Evolutionary conservation across 1,140 invertebrate species (phyloP), one percentile per base, ranked within the genome.

Genomic region (Drosophila pruinosa): DNA sequence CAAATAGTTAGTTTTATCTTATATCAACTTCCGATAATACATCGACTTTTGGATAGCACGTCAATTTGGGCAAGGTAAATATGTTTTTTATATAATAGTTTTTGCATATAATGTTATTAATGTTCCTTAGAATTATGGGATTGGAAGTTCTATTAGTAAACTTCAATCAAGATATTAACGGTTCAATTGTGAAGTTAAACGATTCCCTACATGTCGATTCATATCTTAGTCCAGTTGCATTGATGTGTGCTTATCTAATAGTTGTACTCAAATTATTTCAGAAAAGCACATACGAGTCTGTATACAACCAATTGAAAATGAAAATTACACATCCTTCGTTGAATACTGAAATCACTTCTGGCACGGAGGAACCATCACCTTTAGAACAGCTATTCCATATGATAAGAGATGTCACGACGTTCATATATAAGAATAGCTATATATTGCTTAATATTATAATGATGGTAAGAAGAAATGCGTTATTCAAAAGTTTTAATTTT

Each of bases 381-480:
- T 89, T 94, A 3, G 94, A 95, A 72, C 93, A 94, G 48, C 83
- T 94, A 28, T 91, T 95, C 26, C 94, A 93, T 91, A 93, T 94
- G 28, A 76, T 95, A 8, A 93, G 93, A 54, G 93, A 94, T 22
- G 88, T 95, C 2, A 93, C 95, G 12, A 93, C 95, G 67, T 92
- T 96, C 36, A 93, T 97, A 48, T 95, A 95, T 67, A 94, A 94
- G 80, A 96, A 96, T 22, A 97, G 96, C 34, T 98, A 98, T 89
- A 94, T 97, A 50, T 94, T 94, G 5, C 96, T 96, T 0, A 95
- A 97, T 76, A 97, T 98, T 52, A 94, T 96, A 12, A 98, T 98
- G 97, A 98, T 98, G 97, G 96, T 96, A 92, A 93, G 92, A 91
- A 53, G 4, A 56, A 21, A 19, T n/a, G 3, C 4, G 15, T 36